Base-by-base conservation (phyloP, 2,113 vertebrate genomes). In the Hypanus sabinus region DNA sequence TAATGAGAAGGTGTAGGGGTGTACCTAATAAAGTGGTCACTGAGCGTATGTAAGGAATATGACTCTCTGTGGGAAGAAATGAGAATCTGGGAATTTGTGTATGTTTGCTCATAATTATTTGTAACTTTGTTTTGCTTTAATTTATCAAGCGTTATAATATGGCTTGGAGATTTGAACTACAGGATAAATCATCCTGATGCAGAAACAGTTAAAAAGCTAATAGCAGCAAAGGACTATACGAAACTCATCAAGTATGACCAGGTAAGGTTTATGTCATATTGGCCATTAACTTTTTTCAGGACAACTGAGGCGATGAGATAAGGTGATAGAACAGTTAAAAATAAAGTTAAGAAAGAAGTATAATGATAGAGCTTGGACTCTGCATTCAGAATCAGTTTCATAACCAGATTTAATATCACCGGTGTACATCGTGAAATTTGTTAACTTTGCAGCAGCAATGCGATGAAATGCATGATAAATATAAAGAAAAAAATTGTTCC, bases 141-240 rank as follows among this genome's bases (percentile, higher is more conserved):
- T 60, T 80, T 94, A 95, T 95, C 36, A 96, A 98, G 97, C 94
- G 95, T 97, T 65, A 95, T 98, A 94, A 96, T 99, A 0, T 99
- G 99, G 99, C 94, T 99, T 94, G 99, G 99, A 57, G 99, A 99
- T 96, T 97, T 99, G 93, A 99, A 99, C 97, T 99, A 99, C 96
- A 97, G 98, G 92, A 97, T 99, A 96, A 97, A 97, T 95, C 98
- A 98, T 0, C 96, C 98, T 94, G 98, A 98, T 0, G 96, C 97
- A n/a, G 96, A 97, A n/a, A 95, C 94, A 81, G 98, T 99, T 95
- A 99, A 99, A 96, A 97, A 97, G 55, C 96, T 99, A 0, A 96
- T 99, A 14, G 96, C 97, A 94, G 97, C 97, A 94, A 97, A 97
- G 94, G 98, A 97, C 36, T 99, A 98, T 96, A 94, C 95, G 93